Base-by-base conservation (phyloP, 2,888 invertebrate species). In the Disparrhopalites patrizii region DNA sequence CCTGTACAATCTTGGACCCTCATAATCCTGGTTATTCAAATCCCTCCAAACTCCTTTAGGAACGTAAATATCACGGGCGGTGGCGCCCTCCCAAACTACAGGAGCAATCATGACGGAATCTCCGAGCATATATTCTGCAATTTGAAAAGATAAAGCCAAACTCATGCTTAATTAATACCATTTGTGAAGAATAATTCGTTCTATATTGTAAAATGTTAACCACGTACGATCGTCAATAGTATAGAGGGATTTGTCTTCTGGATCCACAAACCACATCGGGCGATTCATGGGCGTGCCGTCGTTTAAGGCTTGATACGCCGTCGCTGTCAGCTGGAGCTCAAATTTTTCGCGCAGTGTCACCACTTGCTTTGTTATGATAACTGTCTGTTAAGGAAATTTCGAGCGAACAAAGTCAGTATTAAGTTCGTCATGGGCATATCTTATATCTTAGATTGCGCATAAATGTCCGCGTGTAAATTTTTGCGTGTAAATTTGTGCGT, bases 221-320 rank as follows among this genome's bases (percentile, higher is more conserved):
- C 5, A 47, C 50, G 64, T 58, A 81, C 81, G 79, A 67, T 81
- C 79, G 65, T 81, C 80, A 66, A 81, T 79, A 18, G 76, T 77
- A 36, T 80, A 79, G 0, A 90, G 86, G 18, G 81, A 81, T 25
- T 78, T 76, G 76, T 91, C 87, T 0, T 77, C 78, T 0, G 91
- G 90, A 73, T 86, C 88, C 0, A 87, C 77, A 91, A 91, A 93
- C 93, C 93, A 93, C 38, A 93, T 82, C 0, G 93, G 93, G 1
- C 87, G 82, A 79, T 90, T 90, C 13, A 91, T 85, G 0, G 90
- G 91, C 1, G 83, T 81, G 13, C 90, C 90, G 1, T 83, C 81
- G 1, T 76, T 72, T 0, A 85, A 83, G 0, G 86, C 82, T 4
- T 82, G 79, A 57, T 84, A 76, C 0, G 85, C 85, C 2, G 81